These are phyloP conservation scores for Oreochromis tanganicae DNA, from an alignment of 2,113 vertebrate genomes.

Conservation along the genomic window DNA sequence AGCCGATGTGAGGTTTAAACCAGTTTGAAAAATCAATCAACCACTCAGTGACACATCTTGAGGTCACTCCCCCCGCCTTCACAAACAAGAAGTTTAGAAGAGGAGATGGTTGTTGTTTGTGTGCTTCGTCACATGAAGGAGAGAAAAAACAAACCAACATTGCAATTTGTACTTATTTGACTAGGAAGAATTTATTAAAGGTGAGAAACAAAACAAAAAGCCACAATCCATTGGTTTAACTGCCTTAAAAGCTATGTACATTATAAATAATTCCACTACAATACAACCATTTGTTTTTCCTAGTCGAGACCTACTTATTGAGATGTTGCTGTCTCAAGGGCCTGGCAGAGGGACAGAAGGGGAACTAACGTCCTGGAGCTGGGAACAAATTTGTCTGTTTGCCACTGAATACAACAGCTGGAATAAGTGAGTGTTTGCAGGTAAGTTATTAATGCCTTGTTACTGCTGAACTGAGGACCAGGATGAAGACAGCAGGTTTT, in stretches of 20 bases:
- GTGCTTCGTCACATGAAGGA: neutral
- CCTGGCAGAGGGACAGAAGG: neutral
- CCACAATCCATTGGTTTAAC: conserved; percentile 63
- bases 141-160: neutral
- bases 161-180: conserved; percentile 39
- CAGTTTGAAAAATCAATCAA: neutral
- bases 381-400: neutral
- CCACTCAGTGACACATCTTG: neutral
- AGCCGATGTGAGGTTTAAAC: neutral
- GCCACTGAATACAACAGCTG: conserved; percentile 19
- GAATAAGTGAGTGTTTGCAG: neutral
- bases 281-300: conserved; percentile 54
- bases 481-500: neutral
- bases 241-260: conserved; percentile 72
- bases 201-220: conserved; percentile 66
- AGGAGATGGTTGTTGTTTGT: neutral
- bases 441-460: neutral
- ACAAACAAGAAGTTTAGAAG: neutral
- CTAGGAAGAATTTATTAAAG: conserved; percentile 78
- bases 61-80: neutral
- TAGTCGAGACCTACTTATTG: conserved; percentile 47
- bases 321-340: conserved; percentile 21
- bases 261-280: conserved; percentile 76
- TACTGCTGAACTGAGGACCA: neutral
- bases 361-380: neutral